Conservation (phyloP, 2,113 vertebrate species). For the Brachyhypopomus occidentalis region DNA sequence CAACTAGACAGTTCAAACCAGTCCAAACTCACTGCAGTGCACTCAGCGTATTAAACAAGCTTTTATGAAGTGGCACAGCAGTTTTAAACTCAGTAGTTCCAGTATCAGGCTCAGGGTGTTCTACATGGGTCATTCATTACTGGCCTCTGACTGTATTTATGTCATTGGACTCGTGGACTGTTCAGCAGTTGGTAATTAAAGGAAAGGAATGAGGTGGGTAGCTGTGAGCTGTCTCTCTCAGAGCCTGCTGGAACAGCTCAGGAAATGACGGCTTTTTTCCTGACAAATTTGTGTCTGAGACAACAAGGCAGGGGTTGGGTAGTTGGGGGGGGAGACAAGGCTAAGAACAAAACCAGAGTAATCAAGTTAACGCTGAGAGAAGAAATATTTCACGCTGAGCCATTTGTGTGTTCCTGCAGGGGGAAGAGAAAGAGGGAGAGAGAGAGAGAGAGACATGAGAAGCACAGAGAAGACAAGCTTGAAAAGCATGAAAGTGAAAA, state of each 20-base stretch:
- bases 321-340: slow-evolving; percentile 67
- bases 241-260: slow-evolving; percentile 69
- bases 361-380: slow-evolving; percentile 80
- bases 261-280: slow-evolving; percentile 65
- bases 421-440: slow-evolving; percentile 52
- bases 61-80: neutral
- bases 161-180: neutral
- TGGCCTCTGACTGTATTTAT: neutral
- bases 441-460: slow-evolving; percentile 2
- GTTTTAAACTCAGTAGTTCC: slow-evolving; percentile 27
- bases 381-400: slow-evolving; percentile 74
- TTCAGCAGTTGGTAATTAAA: slow-evolving; percentile 41
- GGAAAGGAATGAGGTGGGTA: slow-evolving; percentile 40
- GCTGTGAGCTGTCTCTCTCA: slow-evolving; percentile 64
- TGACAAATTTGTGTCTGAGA: slow-evolving; percentile 70
- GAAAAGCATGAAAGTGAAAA: slow-evolving; percentile 41
- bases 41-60: neutral
- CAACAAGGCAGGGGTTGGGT: slow-evolving; percentile 4
- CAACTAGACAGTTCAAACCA: too few relatives aligned
- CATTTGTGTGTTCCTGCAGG: slow-evolving; percentile 72
- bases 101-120: slow-evolving; percentile 7
- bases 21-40: too few relatives aligned
- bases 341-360: slow-evolving; percentile 68
- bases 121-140: slow-evolving; percentile 11
- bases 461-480: slow-evolving; percentile 29